phyloP scores from a whole-genome alignment of 2,113 vertebrate species.

The Paradoxurus hermaphroditus region DNA sequence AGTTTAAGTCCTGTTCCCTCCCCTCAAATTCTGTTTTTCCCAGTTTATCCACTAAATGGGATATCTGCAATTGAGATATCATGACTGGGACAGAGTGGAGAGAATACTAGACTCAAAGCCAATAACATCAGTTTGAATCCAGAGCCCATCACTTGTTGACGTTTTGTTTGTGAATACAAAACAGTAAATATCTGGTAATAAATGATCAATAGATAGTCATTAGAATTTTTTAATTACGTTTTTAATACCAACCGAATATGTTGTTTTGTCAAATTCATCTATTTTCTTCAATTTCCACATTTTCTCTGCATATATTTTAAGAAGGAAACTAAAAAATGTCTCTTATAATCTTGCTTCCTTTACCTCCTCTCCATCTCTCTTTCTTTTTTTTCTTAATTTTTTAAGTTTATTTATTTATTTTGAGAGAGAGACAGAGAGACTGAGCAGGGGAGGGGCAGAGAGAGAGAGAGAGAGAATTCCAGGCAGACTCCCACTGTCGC shows the following conservation, averaged over 20 bases:
- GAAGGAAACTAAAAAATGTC: neutral
- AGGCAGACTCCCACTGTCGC: too few species aligned
- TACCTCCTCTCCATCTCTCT: neutral
- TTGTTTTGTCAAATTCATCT: neutral
- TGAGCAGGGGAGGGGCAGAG: too few species aligned
- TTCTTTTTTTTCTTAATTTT: too few species aligned
- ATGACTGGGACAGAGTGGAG: neutral
- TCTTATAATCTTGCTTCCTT: neutral
- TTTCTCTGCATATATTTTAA: neutral
- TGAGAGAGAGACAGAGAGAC: too few species aligned
- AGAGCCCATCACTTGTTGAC: neutral
- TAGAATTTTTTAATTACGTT: neutral
- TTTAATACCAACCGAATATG: neutral
- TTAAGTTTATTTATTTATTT: too few species aligned
- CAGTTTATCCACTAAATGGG: neutral
- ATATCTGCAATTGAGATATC: neutral
- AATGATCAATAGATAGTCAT: neutral
- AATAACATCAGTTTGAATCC: neutral
- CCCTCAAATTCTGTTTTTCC: neutral
- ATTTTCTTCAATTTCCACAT: neutral
- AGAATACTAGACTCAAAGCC: neutral
- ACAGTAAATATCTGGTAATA: neutral
- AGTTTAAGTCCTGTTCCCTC: neutral
- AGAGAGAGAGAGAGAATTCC: too few species aligned
- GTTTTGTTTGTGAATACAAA: neutral